Conservation (phyloP, 2,888 invertebrate genomes). For the Cheiracanthium punctorium region DNA sequence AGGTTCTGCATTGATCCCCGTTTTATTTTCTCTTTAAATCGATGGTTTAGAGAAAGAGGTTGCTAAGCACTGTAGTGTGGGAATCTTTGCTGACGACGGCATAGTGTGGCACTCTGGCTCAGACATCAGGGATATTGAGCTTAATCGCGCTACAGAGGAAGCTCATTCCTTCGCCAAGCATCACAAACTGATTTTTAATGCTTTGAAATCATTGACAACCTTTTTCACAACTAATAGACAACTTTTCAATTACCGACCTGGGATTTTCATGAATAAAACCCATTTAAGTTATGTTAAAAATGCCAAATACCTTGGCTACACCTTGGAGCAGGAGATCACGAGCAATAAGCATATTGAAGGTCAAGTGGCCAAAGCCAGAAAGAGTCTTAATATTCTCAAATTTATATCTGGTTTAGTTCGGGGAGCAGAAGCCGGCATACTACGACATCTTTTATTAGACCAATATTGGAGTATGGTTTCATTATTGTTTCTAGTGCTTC, state of each 20-base stretch:
- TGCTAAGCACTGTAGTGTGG: neutral
- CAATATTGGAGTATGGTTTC: neutral
- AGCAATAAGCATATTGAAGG: neutral
- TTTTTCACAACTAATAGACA: neutral
- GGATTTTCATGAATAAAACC: constrained; percentile 10
- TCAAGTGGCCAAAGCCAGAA: neutral
- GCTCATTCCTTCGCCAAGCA: neutral
- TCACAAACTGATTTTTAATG: neutral
- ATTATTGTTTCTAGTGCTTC: neutral
- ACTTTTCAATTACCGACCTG: neutral
- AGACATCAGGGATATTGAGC: neutral
- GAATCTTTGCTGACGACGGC: neutral
- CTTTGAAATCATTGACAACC: neutral
- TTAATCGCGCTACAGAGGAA: neutral
- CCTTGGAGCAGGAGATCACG: too few relatives aligned
- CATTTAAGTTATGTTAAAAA: neutral
- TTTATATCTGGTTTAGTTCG: neutral
- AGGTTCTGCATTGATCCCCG: neutral
- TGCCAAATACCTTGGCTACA: constrained; percentile 1
- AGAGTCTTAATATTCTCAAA: constrained; percentile 2
- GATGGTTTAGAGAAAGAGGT: neutral
- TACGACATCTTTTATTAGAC: neutral
- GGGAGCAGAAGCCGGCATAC: neutral
- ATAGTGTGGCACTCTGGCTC: neutral
- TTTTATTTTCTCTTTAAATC: neutral